phyloP scores from a whole-genome alignment of 2,888 invertebrate species.

The Macroteleia sp. region DNA sequence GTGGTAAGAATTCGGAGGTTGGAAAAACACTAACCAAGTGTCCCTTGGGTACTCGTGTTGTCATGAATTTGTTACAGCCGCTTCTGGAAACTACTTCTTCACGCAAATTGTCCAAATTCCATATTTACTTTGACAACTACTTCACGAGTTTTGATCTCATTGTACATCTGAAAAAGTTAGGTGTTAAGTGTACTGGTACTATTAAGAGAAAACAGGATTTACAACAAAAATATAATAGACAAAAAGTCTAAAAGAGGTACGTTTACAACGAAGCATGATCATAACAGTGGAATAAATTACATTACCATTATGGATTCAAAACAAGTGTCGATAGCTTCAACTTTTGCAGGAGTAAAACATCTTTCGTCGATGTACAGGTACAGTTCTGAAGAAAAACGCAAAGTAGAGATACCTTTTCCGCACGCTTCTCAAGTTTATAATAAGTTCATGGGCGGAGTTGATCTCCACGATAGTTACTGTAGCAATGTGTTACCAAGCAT shows the following conservation, averaged over 20 bases:
- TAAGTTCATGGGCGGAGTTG: constrained; percentile 58
- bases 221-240: too few relatives aligned
- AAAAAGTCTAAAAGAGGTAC: constrained; percentile 42
- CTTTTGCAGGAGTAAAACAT: constrained; percentile 62
- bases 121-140: constrained; percentile 61
- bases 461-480: constrained; percentile 59
- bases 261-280: constrained; percentile 56
- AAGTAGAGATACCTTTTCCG: constrained; percentile 54
- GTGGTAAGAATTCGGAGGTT: constrained; percentile 49
- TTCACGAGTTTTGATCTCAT: constrained; percentile 55
- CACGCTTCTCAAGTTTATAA: constrained; percentile 53
- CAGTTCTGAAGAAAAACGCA: constrained; percentile 30
- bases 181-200: constrained; percentile 49
- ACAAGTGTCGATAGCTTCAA: constrained; percentile 60
- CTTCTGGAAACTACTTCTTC: constrained; percentile 35
- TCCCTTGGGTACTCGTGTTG: constrained; percentile 59
- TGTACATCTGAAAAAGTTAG: constrained; percentile 58
- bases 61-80: constrained; percentile 53
- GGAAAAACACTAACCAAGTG: constrained; percentile 44
- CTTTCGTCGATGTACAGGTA: constrained; percentile 43
- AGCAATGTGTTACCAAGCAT: constrained; percentile 58
- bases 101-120: constrained; percentile 34
- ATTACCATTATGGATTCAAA: constrained; percentile 64
- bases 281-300: constrained; percentile 63
- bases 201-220: constrained; percentile 56